Percentiles rank a stretch among this genome's conserved stretches.
Evolutionary conservation across 2,888 invertebrate species (phyloP).

Genomic region (Hyposoter dolosus): DNA sequence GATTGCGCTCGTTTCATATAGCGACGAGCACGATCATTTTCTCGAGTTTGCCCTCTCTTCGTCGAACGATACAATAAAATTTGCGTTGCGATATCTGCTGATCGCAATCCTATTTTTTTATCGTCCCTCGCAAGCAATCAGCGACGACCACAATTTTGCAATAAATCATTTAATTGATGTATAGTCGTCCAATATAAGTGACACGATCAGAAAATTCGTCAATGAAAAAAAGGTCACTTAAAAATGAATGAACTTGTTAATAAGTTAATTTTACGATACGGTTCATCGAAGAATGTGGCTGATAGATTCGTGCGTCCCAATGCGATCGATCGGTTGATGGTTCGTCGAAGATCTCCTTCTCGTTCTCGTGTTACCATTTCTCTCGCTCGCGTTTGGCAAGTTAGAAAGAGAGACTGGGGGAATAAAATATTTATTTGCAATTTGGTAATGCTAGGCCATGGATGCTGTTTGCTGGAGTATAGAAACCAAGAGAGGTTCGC

Average conservation of each 20-base stretch:
- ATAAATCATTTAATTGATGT: neutral
- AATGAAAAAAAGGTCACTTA: neutral
- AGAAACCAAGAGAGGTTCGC: neutral
- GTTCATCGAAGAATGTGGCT: neutral
- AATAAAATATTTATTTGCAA: constrained; percentile 80
- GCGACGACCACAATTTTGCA: neutral
- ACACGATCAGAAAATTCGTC: neutral
- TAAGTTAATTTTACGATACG: constrained; percentile 36
- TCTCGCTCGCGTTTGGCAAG: constrained; percentile 7
- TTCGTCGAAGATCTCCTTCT: constrained; percentile 22
- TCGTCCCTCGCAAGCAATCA: neutral
- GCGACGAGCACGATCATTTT: no score
- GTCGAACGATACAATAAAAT: no score
- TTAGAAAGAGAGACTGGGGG: constrained; percentile 47
- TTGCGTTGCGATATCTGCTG: no score
- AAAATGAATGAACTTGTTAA: constrained; percentile 20
- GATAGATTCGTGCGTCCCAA: neutral
- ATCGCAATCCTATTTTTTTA: neutral
- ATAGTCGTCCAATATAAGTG: neutral
- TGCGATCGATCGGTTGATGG: constrained; percentile 37
- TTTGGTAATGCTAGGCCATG: constrained; percentile 75
- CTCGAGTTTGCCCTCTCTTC: no score
- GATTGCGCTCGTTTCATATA: no score
- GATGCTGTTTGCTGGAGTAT: constrained; percentile 31
- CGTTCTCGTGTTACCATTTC: neutral